phyloP scores from a whole-genome alignment of 2,888 invertebrate species.

The Cheilosia pagana region DNA sequence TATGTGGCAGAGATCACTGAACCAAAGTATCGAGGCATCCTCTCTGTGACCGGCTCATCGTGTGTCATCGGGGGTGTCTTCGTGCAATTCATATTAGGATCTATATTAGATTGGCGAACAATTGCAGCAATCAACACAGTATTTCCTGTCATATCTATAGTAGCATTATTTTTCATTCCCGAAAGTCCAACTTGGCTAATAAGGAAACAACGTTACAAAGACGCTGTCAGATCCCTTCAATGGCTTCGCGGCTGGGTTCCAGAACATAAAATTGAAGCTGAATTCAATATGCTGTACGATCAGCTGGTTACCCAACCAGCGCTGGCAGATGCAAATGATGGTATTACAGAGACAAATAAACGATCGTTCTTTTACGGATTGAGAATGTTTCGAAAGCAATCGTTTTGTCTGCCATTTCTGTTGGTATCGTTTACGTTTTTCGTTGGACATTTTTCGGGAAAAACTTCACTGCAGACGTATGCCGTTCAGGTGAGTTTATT shows the following conservation, averaged over 20 bases:
- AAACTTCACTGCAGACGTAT: constrained; percentile 89
- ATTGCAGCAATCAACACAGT: constrained; percentile 88
- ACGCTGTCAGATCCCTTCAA: constrained; percentile 88
- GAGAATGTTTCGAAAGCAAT: constrained; percentile 85
- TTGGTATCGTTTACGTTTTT: constrained; percentile 88
- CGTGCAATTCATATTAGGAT: constrained; percentile 89
- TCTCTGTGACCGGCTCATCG: constrained; percentile 89
- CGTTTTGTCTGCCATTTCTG: constrained; percentile 88
- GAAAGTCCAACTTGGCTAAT: constrained; percentile 93
- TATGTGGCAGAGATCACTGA: constrained; percentile 94
- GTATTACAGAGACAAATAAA: constrained; percentile 64
- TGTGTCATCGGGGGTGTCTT: constrained; percentile 90
- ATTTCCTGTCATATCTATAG: constrained; percentile 87
- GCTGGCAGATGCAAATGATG: constrained; percentile 78
- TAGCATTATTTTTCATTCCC: constrained; percentile 89
- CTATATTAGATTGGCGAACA: constrained; percentile 88
- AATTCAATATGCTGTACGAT: constrained; percentile 82
- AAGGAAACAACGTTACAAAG: constrained; percentile 86
- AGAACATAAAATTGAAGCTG: constrained; percentile 85
- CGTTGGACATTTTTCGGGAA: constrained; percentile 90
- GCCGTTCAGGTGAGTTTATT: constrained; percentile 85
- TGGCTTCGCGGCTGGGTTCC: constrained; percentile 92
- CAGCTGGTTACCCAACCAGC: constrained; percentile 80
- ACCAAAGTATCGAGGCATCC: constrained; percentile 89
- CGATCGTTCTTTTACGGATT: constrained; percentile 78